Base-by-base conservation (phyloP, 2,113 vertebrate genomes). In the Myrmecophaga tridactyla region DNA sequence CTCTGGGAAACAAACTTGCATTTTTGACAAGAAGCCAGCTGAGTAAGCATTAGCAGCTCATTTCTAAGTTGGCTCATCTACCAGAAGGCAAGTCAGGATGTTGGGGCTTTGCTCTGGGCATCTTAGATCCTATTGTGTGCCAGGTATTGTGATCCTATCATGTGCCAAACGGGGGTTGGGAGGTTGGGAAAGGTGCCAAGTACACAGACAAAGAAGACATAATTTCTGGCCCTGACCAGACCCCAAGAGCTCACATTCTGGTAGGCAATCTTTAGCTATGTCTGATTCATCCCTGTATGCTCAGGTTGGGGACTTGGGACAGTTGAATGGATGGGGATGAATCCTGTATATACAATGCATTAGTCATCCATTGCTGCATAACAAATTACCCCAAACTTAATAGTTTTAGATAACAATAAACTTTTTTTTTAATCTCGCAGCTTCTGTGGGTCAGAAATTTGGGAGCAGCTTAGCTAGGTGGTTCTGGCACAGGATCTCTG, bases 21-120 rank as follows among this genome's bases (percentile, higher is more conserved):
- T 93, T 95, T 92, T 96, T 96, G 95, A 95, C 39, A 1, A 31
- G 87, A 91, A 53, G 93, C 96, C 96, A 96, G 69, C 48, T 31
- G 51, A 86, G 10, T 25, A 63, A 90, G 34, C 76, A 82, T 82
- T 65, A 84, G 85, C 80, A 13, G 76, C 92, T 96, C 93, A 41
- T 78, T 80, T 86, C n/a, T 27, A 31, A 77, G 48, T 17, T 62
- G 91, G 89, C 85, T 89, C 73, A 18, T 86, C 69, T 41, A 27
- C 36, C 4, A 4, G 88, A 81, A 88, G 63, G 78, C 85, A 76
- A 72, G 80, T 75, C 75, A 58, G 78, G 70, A 84, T 39, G 11
- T 1, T 1, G 39, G 65, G 34, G 13, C 75, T 87, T 23, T 90
- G 86, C 76, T 77, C 62, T 39, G 77, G 80, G 89, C 86, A 95